Evolutionary conservation across 2,797 vertebrate species (phyloP).

Genomic region (Clamator glandarius): DNA sequence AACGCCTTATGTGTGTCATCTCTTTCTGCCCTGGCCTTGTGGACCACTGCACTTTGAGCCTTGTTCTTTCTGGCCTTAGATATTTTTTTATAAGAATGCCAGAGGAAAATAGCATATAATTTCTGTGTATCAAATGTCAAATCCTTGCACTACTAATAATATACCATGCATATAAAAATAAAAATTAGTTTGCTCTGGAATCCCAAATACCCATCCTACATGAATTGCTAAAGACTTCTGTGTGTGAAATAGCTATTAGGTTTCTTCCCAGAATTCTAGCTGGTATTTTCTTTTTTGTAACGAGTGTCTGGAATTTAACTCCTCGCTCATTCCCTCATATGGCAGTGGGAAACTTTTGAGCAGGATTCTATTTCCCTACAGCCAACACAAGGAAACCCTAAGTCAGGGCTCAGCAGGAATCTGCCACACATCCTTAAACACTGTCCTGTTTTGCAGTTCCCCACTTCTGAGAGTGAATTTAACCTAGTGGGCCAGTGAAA

Average conservation of each 20-base stretch:
- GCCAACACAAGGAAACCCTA: background rate
- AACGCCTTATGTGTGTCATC: conserved; percentile 29
- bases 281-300: background rate
- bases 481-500: background rate
- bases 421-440: background rate
- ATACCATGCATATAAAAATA: background rate
- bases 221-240: conserved; percentile 27
- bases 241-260: background rate
- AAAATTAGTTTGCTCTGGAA: conserved; percentile 17
- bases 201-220: background rate
- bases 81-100: background rate
- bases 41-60: background rate
- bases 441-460: background rate
- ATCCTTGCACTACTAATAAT: background rate
- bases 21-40: conserved; percentile 1
- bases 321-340: background rate
- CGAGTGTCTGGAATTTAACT: conserved; percentile 30
- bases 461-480: background rate
- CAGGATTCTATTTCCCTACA: background rate
- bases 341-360: background rate
- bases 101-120: conserved; percentile 31
- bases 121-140: conserved; percentile 30
- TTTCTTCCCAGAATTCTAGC: conserved; percentile 47
- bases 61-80: background rate
- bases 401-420: background rate